These are phyloP conservation scores for Sphenopsis melanotis DNA, from an alignment of 2,797 vertebrate species.

Conservation along the genomic window DNA sequence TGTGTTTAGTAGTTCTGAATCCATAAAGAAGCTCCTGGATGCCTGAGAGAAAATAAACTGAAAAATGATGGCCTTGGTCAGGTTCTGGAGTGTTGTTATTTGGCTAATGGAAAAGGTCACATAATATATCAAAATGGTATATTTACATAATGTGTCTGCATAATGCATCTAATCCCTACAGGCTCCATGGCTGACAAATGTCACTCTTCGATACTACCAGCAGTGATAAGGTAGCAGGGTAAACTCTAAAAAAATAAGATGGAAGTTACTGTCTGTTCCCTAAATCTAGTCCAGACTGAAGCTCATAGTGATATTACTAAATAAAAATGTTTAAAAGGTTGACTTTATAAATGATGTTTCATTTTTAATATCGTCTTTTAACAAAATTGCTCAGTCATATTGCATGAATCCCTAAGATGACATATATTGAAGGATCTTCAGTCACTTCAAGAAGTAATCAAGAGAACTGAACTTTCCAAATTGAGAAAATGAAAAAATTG, in stretches of 20 bases:
- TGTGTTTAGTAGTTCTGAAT: background rate
- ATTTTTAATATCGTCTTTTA: background rate
- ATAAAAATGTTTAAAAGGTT: background rate
- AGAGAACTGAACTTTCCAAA: background rate
- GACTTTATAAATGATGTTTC: background rate
- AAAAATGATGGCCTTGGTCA: conserved; percentile 12
- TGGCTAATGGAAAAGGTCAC: conserved; percentile 35
- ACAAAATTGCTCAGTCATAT: background rate
- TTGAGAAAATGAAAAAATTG: background rate
- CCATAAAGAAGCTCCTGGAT: background rate
- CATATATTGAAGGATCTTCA: background rate
- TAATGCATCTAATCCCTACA: background rate
- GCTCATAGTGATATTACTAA: background rate
- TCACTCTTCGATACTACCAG: background rate
- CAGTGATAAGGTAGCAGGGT: background rate
- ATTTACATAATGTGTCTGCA: conserved; percentile 39
- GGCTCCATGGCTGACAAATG: background rate
- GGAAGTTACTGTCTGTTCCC: background rate
- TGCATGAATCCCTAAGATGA: background rate
- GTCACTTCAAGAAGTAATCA: background rate
- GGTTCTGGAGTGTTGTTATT: conserved; percentile 19
- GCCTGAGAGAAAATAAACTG: conserved; percentile 4
- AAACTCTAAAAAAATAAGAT: background rate
- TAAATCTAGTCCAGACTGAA: background rate
- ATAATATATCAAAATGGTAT: conserved; percentile 27